Percentiles rank a stretch among this genome's conserved stretches.
phyloP scores from a whole-genome alignment of 2,113 vertebrate genomes.

The Orientallactaga bullata region DNA sequence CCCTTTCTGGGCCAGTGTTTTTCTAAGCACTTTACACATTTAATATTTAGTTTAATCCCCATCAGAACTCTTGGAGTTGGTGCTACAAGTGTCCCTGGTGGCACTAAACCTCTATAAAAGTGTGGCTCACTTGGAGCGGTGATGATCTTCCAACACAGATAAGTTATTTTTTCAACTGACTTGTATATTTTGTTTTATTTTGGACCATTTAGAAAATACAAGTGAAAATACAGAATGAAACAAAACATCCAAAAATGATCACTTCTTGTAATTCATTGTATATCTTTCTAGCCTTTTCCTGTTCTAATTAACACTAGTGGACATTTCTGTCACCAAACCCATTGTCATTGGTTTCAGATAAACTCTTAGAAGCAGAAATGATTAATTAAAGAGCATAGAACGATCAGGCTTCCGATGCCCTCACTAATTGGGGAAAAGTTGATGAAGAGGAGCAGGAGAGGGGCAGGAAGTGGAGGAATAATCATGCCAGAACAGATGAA shows the following conservation, averaged over 20 bases:
- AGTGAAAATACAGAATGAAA: neutral
- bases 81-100: neutral
- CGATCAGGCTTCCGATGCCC: neutral
- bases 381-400: neutral
- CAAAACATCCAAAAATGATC: neutral
- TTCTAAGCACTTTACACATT: neutral
- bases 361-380: neutral
- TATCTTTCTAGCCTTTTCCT: constrained; percentile 3
- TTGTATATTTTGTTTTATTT: constrained; percentile 5
- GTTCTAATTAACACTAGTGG: neutral
- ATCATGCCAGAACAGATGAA: neutral
- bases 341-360: constrained; percentile 1
- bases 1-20: neutral
- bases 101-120: neutral
- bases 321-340: neutral
- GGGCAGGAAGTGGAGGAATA: neutral
- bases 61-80: neutral
- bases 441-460: accelerated
- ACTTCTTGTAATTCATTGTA: neutral
- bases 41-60: neutral
- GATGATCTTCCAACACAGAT: neutral
- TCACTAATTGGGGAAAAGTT: neutral
- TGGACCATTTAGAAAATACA: neutral
- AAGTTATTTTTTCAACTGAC: constrained; percentile 3
- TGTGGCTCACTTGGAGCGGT: neutral